These are phyloP conservation scores for Florisuga fusca DNA, from an alignment of 2,797 vertebrate species.

Conservation along the genomic window DNA sequence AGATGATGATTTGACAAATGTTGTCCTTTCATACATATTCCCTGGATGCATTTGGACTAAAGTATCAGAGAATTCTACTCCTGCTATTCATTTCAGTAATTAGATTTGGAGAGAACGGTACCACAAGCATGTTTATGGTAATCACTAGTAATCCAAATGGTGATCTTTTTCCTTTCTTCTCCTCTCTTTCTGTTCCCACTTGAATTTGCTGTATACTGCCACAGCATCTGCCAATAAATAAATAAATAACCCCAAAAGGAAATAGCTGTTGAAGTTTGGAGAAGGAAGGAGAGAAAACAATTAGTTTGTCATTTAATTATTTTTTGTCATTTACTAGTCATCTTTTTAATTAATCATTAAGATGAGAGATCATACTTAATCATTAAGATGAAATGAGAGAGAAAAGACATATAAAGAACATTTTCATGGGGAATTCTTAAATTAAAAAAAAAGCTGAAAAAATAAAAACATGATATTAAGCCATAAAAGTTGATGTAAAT, in stretches of 20 bases:
- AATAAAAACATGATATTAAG: fast-evolving
- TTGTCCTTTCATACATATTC: conserved; percentile 38
- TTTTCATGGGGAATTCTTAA: background rate
- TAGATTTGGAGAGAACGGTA: conserved; percentile 27
- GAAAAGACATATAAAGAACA: background rate
- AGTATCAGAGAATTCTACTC: conserved; percentile 10
- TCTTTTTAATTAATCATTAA: too few species aligned
- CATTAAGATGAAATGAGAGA: background rate
- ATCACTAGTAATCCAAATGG: conserved; percentile 41
- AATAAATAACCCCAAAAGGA: background rate
- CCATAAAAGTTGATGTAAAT: background rate
- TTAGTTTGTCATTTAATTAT: background rate
- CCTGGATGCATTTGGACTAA: conserved; percentile 5
- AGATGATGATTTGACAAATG: conserved; percentile 41
- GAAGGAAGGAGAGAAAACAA: background rate
- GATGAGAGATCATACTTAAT: too few species aligned
- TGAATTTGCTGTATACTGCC: conserved; percentile 19
- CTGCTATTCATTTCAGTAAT: conserved; percentile 56
- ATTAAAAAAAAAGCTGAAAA: background rate
- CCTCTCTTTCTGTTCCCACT: background rate
- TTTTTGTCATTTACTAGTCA: too few species aligned
- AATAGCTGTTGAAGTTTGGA: background rate
- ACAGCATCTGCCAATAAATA: conserved; percentile 1
- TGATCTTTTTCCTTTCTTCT: background rate
- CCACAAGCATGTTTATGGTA: conserved; percentile 22